Percentiles rank a stretch among this genome's conserved stretches.
These are phyloP conservation scores for Pholis gunnellus DNA, from an alignment of 2,113 vertebrate species.

Conservation along the genomic window DNA sequence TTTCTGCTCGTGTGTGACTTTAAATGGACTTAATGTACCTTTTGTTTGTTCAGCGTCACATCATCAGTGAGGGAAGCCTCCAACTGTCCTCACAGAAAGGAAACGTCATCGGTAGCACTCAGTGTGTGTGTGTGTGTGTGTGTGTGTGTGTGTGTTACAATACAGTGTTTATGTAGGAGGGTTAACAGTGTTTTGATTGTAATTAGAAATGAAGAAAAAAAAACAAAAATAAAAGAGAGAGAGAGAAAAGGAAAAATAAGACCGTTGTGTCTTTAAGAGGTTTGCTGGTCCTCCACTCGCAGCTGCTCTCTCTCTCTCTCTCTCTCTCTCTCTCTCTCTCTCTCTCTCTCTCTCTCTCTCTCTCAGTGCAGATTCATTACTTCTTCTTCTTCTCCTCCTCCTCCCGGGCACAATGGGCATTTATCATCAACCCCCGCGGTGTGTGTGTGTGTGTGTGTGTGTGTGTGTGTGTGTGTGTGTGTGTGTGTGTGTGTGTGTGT, in stretches of 20 bases:
- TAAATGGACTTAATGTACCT: fast-evolving
- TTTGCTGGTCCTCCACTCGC: conserved; percentile 87
- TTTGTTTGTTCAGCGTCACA: conserved; percentile 31
- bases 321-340: conserved; percentile 70
- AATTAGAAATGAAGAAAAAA: conserved; percentile 44
- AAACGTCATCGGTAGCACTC: conserved; percentile 37
- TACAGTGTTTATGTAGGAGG: conserved; percentile 14
- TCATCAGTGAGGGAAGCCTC: conserved; percentile 50
- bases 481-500: conserved; percentile 9
- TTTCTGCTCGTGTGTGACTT: background rate
- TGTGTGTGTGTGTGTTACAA: conserved; percentile 12
- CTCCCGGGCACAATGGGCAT: conserved; percentile 92
- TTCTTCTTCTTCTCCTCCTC: conserved; percentile 77
- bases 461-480: conserved; percentile 22
- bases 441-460: conserved; percentile 15
- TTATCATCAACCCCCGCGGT: conserved; percentile 90
- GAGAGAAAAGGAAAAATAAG: conserved; percentile 60
- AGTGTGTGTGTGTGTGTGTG: conserved; percentile 28
- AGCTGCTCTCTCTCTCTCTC: conserved; percentile 86
- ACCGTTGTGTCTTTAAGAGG: conserved; percentile 95
- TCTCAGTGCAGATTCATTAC: conserved; percentile 93
- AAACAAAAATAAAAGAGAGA: background rate
- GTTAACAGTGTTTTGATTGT: conserved; percentile 74
- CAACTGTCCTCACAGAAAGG: conserved; percentile 22
- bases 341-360: conserved; percentile 71